A percentile compares a stretch with the other conserved stretches of the same genome.
These are phyloP conservation scores for Mesitornis unicolor DNA, from an alignment of 2,113 vertebrate species.

Conservation along the genomic window DNA sequence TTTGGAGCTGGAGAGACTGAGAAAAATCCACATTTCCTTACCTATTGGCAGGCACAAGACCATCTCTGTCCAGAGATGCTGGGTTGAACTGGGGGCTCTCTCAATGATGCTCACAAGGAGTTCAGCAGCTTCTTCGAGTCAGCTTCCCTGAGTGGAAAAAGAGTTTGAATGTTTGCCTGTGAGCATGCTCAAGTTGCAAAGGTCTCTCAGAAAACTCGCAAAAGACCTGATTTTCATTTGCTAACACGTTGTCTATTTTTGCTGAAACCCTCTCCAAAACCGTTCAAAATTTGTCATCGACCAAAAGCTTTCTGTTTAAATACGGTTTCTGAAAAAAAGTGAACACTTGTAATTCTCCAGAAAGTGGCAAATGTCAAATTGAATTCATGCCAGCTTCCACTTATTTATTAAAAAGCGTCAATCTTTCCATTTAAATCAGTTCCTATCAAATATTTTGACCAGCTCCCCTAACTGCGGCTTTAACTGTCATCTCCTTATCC, in stretches of 20 bases:
- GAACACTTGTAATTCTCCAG: not conserved
- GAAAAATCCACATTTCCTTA: not conserved
- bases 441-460: not conserved
- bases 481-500: not conserved
- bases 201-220: not conserved
- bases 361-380: slow-evolving; percentile 13
- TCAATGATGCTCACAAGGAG: not conserved
- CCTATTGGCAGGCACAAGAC: not conserved
- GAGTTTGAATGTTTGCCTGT: accelerated
- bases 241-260: not conserved
- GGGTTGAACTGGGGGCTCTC: not conserved
- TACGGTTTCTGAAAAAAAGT: not conserved
- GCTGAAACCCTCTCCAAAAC: not conserved
- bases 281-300: not conserved
- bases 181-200: not conserved
- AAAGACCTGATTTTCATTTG: not conserved
- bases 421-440: not conserved
- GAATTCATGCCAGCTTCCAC: not conserved
- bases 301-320: not conserved
- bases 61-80: not conserved
- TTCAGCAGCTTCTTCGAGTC: not conserved
- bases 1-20: not conserved
- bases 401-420: not conserved
- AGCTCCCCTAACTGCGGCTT: not conserved
- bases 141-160: not conserved